Base-by-base conservation (phyloP, 1,140 invertebrate genomes). In the Nautilus pompilius region DNA sequence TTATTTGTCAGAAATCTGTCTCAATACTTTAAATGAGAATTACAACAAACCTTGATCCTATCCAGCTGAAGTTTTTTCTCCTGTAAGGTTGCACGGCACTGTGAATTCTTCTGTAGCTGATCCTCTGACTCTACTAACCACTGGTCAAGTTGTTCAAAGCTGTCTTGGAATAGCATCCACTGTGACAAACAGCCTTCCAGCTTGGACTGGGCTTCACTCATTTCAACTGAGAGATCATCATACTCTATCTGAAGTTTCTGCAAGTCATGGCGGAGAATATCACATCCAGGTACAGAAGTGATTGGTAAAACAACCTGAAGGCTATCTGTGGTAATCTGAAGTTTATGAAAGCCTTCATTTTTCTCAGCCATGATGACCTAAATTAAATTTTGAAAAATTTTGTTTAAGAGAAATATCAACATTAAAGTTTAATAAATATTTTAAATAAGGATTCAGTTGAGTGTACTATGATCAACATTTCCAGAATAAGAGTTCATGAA, bases 21-120 rank as follows among this genome's bases (percentile, higher is more conserved):
- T n/a, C n/a, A n/a, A n/a, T n/a, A n/a, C n/a, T n/a, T n/a, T n/a
- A n/a, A n/a, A n/a, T n/a, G n/a, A n/a, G n/a, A n/a, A n/a, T n/a
- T n/a, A n/a, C n/a, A 24, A 53, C 49, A 20, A 20, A 97, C 90
- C 81, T 93, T 94, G 74, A 96, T 93, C 75, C 94, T 94, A 75
- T 96, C 93, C 13, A 96, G 80, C 76, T 96, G 93, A 0, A 93
- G 93, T 68, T 91, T 88, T 82, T 97, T 98, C 80, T 98, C 95
- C 83, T 95, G 93, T 13, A 97, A 80, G 0, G 93, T 93, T 0
- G 90, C 89, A 81, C 96, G 96, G 3, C 92, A 83, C 81, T 95
- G 92, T 0, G 92, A 95, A 72, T 96, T 93, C 60, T 90, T 87
- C 70, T 93, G 90, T 89, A 97, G 91, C 3, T 92, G 90, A 69